Evolutionary conservation across 2,888 invertebrate species (phyloP).

Genomic region (Brachypalpus laphriformis): DNA sequence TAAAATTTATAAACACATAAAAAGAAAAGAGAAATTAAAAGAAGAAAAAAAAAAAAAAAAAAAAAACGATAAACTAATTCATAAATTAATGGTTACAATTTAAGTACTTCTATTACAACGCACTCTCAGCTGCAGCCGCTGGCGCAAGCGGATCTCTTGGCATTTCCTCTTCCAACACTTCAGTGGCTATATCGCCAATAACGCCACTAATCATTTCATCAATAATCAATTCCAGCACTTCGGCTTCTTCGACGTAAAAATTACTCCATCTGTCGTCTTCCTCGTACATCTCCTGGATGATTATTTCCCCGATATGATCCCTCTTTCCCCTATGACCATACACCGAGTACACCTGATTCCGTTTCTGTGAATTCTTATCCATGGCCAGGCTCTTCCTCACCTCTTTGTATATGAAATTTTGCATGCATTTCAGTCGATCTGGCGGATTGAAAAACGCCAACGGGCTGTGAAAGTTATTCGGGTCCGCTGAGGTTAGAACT

Average conservation of each 20-base stretch:
- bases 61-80: constrained; percentile 40
- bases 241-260: constrained; percentile 88
- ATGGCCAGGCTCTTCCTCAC: constrained; percentile 84
- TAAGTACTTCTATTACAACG: constrained; percentile 57
- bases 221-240: constrained; percentile 86
- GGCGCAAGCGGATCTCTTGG: constrained; percentile 24
- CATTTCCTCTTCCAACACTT: constrained; percentile 74
- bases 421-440: constrained; percentile 83
- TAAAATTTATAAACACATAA: constrained; percentile 32
- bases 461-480: constrained; percentile 81
- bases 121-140: constrained; percentile 11
- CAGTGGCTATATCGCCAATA: constrained; percentile 81
- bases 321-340: constrained; percentile 86
- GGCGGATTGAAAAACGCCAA: constrained; percentile 82
- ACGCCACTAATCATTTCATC: constrained; percentile 85
- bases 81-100: constrained; percentile 55
- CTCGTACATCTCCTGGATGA: constrained; percentile 87
- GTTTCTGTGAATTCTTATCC: constrained; percentile 83
- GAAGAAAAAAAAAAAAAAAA: not conserved
- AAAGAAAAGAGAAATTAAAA: constrained; percentile 2
- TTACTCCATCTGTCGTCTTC: constrained; percentile 90
- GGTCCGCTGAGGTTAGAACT: constrained; percentile 77
- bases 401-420: constrained; percentile 84
- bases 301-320: constrained; percentile 88
- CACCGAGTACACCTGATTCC: constrained; percentile 76